Percentiles rank a stretch among this genome's conserved stretches.
Conservation (phyloP, 2,797 vertebrate species). For the Falco concolor region DNA sequence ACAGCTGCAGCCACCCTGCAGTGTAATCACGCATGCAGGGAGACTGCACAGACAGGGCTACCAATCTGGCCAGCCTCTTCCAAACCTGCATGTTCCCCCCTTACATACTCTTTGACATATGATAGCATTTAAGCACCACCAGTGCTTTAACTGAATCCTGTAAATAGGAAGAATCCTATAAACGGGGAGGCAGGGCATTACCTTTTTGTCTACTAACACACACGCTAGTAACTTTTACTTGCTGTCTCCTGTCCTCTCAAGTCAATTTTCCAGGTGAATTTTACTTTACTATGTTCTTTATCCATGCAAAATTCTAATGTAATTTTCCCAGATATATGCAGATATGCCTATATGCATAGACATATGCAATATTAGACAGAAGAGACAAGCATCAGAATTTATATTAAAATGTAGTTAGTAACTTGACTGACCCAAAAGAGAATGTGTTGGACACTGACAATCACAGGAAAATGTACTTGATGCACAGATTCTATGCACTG, state of each 20-base stretch:
- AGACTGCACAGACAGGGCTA: background rate
- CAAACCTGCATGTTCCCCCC: background rate
- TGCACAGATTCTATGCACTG: background rate
- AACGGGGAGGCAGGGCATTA: background rate
- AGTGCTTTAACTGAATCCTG: background rate
- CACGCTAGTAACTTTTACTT: background rate
- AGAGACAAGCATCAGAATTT: background rate
- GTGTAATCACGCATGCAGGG: fast-evolving
- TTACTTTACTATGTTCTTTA: background rate
- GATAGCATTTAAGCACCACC: background rate
- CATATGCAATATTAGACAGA: background rate
- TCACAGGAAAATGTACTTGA: background rate
- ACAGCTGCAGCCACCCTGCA: background rate
- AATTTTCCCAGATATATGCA: background rate
- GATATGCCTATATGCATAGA: background rate
- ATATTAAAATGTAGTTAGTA: background rate
- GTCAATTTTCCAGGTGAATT: background rate
- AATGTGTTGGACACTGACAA: background rate
- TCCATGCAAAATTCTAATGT: background rate
- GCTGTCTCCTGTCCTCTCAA: background rate
- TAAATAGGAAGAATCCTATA: background rate
- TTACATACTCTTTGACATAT: background rate
- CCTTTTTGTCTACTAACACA: background rate
- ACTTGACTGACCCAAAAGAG: background rate
- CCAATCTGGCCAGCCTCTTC: background rate